Evolutionary conservation across 2,113 vertebrate genomes (phyloP).

Genomic region (Nothocercus julius): DNA sequence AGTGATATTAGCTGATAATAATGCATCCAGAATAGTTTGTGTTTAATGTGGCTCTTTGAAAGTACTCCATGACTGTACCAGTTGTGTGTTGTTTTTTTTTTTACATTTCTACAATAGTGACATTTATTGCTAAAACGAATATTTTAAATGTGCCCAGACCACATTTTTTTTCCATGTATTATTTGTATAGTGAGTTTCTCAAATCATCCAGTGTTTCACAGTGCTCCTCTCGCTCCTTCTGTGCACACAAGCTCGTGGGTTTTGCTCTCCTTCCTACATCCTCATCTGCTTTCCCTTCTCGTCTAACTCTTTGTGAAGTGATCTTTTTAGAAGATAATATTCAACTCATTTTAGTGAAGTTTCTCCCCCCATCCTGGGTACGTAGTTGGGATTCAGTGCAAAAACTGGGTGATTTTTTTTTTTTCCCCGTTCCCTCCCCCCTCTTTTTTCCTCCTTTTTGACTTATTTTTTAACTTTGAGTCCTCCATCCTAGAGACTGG

Average conservation of each 20-base stretch:
- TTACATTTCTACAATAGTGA: background rate
- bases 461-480: background rate
- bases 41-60: background rate
- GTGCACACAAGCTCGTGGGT: fast-evolving
- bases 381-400: background rate
- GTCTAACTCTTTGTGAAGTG: background rate
- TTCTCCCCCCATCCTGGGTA: background rate
- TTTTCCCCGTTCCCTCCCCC: background rate
- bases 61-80: background rate
- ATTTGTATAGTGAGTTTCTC: background rate
- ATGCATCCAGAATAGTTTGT: background rate
- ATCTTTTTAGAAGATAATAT: background rate
- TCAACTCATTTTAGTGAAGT: background rate
- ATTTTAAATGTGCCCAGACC: background rate
- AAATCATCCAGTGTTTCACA: background rate
- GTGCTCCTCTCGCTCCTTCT: background rate
- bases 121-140: background rate
- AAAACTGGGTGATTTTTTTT: background rate
- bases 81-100: background rate
- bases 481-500: background rate
- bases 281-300: background rate
- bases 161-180: background rate
- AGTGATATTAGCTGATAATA: background rate
- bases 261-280: background rate
- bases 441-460: too few species aligned